Evolutionary conservation across 2,113 vertebrate genomes (phyloP).

Genomic region (Ahaetulla prasina): DNA sequence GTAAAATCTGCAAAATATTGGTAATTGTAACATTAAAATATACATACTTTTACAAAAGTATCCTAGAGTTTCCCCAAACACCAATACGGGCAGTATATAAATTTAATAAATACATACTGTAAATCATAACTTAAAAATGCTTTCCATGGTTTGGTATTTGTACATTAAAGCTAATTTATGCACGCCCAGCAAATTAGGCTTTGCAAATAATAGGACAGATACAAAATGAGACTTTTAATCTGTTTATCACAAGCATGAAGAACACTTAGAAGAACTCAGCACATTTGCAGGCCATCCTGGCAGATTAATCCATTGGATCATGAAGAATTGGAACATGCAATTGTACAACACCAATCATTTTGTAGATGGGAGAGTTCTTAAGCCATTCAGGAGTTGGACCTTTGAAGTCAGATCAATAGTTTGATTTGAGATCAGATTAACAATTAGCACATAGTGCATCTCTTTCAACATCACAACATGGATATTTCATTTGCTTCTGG

Average conservation of each 20-base stretch:
- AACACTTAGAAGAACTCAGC: neutral
- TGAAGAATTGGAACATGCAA: neutral
- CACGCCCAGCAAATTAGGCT: neutral
- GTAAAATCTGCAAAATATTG: neutral
- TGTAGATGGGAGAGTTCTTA: neutral
- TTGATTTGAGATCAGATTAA: neutral
- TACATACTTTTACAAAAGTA: neutral
- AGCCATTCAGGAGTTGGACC: neutral
- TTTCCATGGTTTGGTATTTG: neutral
- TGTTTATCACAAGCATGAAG: neutral
- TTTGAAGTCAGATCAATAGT: neutral
- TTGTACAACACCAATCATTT: neutral
- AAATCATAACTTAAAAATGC: neutral
- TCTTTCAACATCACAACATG: neutral
- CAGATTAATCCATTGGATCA: neutral
- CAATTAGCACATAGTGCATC: neutral
- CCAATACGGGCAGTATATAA: neutral
- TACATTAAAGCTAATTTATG: neutral
- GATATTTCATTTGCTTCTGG: neutral
- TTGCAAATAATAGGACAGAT: neutral
- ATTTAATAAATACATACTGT: neutral
- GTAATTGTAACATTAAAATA: neutral
- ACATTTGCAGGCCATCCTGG: neutral
- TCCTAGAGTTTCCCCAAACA: neutral
- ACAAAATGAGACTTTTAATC: neutral